These are phyloP conservation scores for Monodelphis domestica DNA, from an alignment of 2,797 vertebrate species.

Conservation along the genomic window DNA sequence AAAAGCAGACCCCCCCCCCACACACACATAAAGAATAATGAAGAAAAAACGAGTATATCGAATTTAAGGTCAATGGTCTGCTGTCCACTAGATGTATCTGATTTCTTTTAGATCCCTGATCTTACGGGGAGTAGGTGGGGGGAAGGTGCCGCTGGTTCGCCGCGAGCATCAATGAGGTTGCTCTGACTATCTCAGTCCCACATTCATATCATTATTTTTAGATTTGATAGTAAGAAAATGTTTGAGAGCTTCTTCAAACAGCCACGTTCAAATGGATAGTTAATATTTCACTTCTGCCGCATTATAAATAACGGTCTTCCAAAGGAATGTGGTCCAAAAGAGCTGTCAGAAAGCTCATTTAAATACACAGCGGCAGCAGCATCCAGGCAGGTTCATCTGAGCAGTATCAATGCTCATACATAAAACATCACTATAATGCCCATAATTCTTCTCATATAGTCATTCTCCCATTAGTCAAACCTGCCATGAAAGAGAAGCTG, in stretches of 20 bases:
- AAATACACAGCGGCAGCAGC: slow-evolving; percentile 69
- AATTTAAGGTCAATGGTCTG: background rate
- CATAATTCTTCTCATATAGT: background rate
- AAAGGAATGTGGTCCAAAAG: slow-evolving; percentile 66
- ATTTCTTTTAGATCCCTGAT: background rate
- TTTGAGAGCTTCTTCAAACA: background rate
- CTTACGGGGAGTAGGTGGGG: background rate
- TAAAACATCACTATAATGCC: slow-evolving; percentile 16
- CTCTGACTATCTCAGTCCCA: background rate
- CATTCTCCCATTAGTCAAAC: background rate
- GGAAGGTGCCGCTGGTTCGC: background rate
- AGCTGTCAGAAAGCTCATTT: slow-evolving; percentile 73
- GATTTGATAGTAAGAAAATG: background rate
- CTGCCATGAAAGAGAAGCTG: background rate
- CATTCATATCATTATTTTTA: background rate
- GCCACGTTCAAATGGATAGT: background rate
- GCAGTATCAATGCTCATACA: slow-evolving; percentile 61
- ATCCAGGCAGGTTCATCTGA: slow-evolving; percentile 63
- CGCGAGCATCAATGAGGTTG: background rate
- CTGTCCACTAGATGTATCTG: background rate
- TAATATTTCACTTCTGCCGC: slow-evolving; percentile 7
- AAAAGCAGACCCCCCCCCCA: background rate
- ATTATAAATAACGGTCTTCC: slow-evolving; percentile 61
- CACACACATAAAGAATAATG: background rate
- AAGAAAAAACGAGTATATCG: background rate